Percentiles rank a stretch among this genome's conserved stretches.
Conservation (phyloP, 2,888 invertebrate species). For the Pardosa pseudoannulata region DNA sequence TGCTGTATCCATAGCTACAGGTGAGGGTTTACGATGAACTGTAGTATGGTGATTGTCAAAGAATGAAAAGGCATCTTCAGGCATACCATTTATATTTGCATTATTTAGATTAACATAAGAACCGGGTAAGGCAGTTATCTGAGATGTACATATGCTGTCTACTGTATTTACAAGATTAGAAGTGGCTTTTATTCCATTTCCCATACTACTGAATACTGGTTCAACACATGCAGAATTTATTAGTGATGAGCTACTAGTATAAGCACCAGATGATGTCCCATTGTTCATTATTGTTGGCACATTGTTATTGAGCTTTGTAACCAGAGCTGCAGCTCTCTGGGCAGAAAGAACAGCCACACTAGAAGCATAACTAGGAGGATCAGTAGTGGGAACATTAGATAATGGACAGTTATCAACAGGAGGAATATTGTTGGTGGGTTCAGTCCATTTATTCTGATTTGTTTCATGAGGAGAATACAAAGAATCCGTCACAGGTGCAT, state of each 20-base stretch:
- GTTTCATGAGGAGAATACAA: slow-evolving; percentile 43
- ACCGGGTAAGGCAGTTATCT: slow-evolving; percentile 74
- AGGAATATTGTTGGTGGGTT: slow-evolving; percentile 34
- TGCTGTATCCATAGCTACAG: slow-evolving; percentile 74
- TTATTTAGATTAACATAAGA: slow-evolving; percentile 55
- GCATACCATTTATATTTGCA: slow-evolving; percentile 48
- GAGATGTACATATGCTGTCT: slow-evolving; percentile 74
- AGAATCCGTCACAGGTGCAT: slow-evolving; percentile 34
- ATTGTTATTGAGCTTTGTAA: slow-evolving; percentile 73
- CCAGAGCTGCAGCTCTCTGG: slow-evolving; percentile 75
- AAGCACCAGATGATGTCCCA: slow-evolving; percentile 68
- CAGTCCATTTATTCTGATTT: slow-evolving; percentile 60
- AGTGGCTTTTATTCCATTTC: slow-evolving; percentile 50
- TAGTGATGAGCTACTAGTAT: slow-evolving; percentile 73
- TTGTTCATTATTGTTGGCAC: slow-evolving; percentile 80
- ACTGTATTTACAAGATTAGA: slow-evolving; percentile 75
- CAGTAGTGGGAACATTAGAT: slow-evolving; percentile 82
- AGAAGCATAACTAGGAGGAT: slow-evolving; percentile 94
- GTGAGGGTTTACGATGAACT: slow-evolving; percentile 68
- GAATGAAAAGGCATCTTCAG: slow-evolving; percentile 68
- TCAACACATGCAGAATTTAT: slow-evolving; percentile 35
- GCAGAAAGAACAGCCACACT: slow-evolving; percentile 90
- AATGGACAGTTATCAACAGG: slow-evolving; percentile 42
- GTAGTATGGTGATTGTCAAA: slow-evolving; percentile 67
- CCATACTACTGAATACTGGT: slow-evolving; percentile 30